These are phyloP conservation scores for Dromas ardeola DNA, from an alignment of 2,113 vertebrate genomes.

Conservation along the genomic window DNA sequence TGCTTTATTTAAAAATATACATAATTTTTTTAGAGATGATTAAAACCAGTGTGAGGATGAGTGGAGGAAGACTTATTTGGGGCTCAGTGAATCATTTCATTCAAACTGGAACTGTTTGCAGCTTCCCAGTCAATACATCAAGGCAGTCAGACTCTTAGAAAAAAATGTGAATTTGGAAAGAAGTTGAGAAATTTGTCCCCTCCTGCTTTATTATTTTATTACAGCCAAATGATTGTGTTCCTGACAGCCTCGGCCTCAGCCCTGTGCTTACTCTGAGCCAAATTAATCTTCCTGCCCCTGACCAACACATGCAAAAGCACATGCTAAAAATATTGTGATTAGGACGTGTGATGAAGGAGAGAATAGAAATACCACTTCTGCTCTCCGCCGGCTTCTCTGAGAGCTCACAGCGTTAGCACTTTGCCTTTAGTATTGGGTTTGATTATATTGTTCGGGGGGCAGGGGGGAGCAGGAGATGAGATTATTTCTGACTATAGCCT, in stretches of 20 bases:
- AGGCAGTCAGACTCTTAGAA: not conserved
- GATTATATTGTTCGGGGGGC: not conserved
- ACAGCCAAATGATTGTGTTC: not conserved
- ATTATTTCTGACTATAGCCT: not conserved
- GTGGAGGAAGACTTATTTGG: not conserved
- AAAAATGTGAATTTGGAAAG: not conserved
- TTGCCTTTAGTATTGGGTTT: not conserved
- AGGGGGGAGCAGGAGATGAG: not conserved
- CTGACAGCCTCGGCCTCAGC: not conserved
- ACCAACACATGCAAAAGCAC: not conserved
- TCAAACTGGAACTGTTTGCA: not conserved
- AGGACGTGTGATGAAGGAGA: not conserved
- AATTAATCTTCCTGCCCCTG: not conserved
- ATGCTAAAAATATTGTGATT: not conserved
- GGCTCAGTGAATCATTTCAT: not conserved
- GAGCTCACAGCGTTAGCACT: not conserved
- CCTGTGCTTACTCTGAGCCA: not conserved
- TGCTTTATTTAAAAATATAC: not conserved
- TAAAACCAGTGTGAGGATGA: not conserved
- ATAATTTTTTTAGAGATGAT: not conserved
- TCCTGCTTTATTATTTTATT: not conserved
- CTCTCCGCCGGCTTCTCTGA: not conserved
- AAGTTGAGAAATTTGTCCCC: not conserved
- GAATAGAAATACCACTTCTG: not conserved
- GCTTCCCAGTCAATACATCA: not conserved